Evolutionary conservation across 2,888 invertebrate genomes (phyloP), one percentile per base, ranked within the genome.

Genomic region (Drosophila emarginata): DNA sequence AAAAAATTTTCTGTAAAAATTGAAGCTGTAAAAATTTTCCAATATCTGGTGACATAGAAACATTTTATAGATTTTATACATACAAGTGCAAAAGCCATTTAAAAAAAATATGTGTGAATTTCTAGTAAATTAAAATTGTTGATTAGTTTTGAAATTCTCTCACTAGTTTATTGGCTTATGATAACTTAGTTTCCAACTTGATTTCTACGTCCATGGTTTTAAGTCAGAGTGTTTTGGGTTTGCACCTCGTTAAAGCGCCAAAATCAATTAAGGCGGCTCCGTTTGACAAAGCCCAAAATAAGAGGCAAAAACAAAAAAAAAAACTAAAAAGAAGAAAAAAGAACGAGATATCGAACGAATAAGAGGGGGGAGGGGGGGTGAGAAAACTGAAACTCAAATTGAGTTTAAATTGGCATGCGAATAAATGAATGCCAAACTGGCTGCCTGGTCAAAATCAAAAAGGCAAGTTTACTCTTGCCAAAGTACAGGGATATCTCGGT

Each of bases 241-340:
- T 77, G 62, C 80, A 73, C 64, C 83, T 81, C 78, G 83, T 81
- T 83, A 81, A 80, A 69, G 83, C 74, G 78, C 80, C 81, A 82
- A 83, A 80, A 83, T 81, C 81, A 86, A 83, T 86, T 86, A 81
- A 74, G 74, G 56, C 72, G 70, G 67, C 67, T 15, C 14, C 61
- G 53, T 63, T 67, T 64, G 67, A 64, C 67, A 70, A 72, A 67
- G 70, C 58, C 52, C 7, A 51, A 21, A 60, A 45, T 32, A 23
- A 57, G 61, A 18, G n/a, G 52, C 62, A 69, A 63, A 14, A 23
- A 1, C 18, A 54, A 40, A 60, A 59, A 28, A 60, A 2, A 32
- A 14, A 39, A 14, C 12, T 52, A 62, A 57, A 69, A 60, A n/a
- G n/a, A n/a, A 69, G 53, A 61, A 51, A 40, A 71, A 73, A 56